Evolutionary conservation across 1,140 invertebrate species (phyloP), one percentile per base, ranked within the genome.

Genomic region (Neotoxoptera formosana): DNA sequence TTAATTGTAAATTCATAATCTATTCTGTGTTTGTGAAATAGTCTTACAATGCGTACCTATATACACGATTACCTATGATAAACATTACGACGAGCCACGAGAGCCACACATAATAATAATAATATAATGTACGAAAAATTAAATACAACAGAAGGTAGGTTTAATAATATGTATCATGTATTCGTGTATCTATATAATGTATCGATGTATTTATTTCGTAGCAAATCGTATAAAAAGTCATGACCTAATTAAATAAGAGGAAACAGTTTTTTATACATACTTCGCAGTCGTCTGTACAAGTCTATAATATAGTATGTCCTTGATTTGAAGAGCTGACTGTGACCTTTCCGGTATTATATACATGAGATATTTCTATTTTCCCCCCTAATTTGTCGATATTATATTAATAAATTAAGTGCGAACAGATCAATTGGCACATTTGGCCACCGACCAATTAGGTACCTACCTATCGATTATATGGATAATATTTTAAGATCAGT

Each of bases 171-270:
- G 30, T 67, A 17, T 17, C 11, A n/a, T 67, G 60, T 67, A 67
- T 25, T 20, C n/a, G 17, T 76, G 30, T 30, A 30, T 76, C n/a
- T n/a, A 14, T 34, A 14, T 17, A n/a, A 76, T 76, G n/a, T 6
- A 76, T n/a, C 30, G 30, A 76, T 76, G n/a, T 76, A 76, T 76
- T 76, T 17, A 76, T 76, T 76, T 76, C 60, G n/a, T 34, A 76
- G 60, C n/a, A 14, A 76, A 17, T 76, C 4, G 14, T 76, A n/a
- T 76, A n/a, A 84, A n/a, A 84, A 86, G 23, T 86, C 41, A 47
- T 86, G 41, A 86, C 84, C 84, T 47, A 88, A 88, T 48, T 34
- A 45, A 30, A 88, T 48, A 47, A 88, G 30, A 86, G 84, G 84
- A 88, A 88, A 88, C 47, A 48, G 14, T 34, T 51, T 47, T 67